Evolutionary conservation across 2,797 vertebrate genomes (phyloP), one percentile per base, ranked within the genome.

Genomic region (Manis pentadactyla): DNA sequence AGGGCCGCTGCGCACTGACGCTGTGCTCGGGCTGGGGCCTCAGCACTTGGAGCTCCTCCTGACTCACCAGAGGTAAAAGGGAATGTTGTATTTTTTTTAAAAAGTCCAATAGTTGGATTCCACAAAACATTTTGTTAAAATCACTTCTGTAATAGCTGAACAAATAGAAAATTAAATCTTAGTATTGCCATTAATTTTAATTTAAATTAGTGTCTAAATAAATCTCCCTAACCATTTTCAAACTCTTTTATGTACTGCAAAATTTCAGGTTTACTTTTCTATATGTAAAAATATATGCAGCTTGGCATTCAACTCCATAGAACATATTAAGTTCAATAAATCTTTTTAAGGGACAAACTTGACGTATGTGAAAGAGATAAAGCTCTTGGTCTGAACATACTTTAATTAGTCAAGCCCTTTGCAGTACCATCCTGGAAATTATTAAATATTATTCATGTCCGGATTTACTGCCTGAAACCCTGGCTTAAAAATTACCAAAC

Each of bases 1-100:
- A 98, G 96, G 98, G 97, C 98, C 97, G 96, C 98, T 97, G 96
- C 98, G 82, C 97, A 95, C 98, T 98, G 98, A 98, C 98, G 98
- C 98, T 97, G 98, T 97, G 98, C 98, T 98, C 98, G 96, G 98
- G 90, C 89, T 74, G 11, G 1, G 78, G 42, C 74, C 83, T 31
- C 5, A 64, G 57, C 15, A 21, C 84, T 82, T 29, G 3, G 69
- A 61, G 87, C 88, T 92, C 78, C 81, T 79, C 87, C 42, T 4
- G 66, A 89, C 92, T 90, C 75, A 11, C 75, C 78, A 90, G 86
- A 93, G 92, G 34, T 77, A 49, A 61, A 90, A 71, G 49, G 37
- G 55, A 75, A 92, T 18, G 27, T 10, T 49, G 46, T 51, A 17
- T 55, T n/a, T n/a, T n/a, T n/a, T n/a, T n/a, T n/a, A n/a, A n/a